These are phyloP conservation scores for Macrotus californicus DNA, from an alignment of 2,113 vertebrate species.

Conservation along the genomic window DNA sequence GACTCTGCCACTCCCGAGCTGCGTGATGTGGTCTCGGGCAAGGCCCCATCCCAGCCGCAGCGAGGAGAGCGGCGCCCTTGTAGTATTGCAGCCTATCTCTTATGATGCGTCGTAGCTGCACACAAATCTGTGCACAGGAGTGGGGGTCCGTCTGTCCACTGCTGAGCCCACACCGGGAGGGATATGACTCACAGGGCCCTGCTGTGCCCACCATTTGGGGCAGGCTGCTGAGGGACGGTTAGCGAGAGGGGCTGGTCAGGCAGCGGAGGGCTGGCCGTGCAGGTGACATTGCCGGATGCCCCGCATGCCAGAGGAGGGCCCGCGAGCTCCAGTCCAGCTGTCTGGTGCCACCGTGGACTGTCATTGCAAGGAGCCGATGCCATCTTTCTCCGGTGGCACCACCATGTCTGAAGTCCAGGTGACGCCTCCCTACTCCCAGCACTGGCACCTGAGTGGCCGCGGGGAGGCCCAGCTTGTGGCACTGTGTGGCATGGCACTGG, in stretches of 20 bases:
- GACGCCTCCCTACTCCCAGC: background rate
- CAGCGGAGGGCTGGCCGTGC: background rate
- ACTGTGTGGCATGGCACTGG: background rate
- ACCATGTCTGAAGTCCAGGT: background rate
- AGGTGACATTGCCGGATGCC: background rate
- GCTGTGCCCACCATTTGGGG: background rate
- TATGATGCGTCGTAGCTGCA: background rate
- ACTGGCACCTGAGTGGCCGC: background rate
- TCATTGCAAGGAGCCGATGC: background rate
- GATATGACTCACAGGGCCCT: background rate
- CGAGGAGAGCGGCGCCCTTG: background rate
- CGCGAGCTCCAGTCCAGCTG: no score
- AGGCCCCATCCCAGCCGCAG: background rate
- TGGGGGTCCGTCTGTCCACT: background rate
- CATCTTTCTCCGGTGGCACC: background rate
- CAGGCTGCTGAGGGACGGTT: background rate
- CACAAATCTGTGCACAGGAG: background rate
- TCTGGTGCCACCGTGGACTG: background rate
- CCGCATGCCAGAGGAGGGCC: background rate
- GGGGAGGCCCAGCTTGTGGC: no score
- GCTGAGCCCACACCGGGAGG: background rate
- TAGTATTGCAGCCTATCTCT: background rate
- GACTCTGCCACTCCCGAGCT: background rate
- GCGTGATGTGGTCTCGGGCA: background rate
- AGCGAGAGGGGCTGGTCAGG: background rate